phyloP scores from a whole-genome alignment of 2,888 invertebrate genomes.

The Drosophila fungiperda region DNA sequence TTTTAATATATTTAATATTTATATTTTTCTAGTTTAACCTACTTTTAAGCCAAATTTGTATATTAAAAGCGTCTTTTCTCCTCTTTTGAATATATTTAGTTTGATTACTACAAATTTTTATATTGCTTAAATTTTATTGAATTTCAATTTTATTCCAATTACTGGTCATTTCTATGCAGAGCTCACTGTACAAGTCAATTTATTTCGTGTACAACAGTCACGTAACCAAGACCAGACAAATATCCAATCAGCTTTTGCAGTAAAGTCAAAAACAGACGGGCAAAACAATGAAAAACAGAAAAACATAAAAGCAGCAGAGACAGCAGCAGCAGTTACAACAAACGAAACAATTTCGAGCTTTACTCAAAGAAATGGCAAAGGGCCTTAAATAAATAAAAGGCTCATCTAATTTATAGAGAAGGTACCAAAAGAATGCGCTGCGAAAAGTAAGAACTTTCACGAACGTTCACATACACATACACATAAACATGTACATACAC shows the following conservation, averaged over 20 bases:
- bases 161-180: neutral
- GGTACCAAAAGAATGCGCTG: constrained; percentile 37
- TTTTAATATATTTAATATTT: neutral
- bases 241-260: constrained; percentile 27
- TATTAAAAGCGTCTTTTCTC: neutral
- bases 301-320: neutral
- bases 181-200: constrained; percentile 10
- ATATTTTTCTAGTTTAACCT: no score
- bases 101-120: neutral
- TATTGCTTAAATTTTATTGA: neutral
- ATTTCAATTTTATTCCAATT: neutral
- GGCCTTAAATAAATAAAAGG: constrained; percentile 73
- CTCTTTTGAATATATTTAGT: neutral
- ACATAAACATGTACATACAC: neutral
- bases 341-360: constrained; percentile 30
- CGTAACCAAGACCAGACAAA: constrained; percentile 47
- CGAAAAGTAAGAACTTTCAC: no score
- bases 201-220: constrained; percentile 44
- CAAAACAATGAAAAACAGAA: constrained; percentile 28
- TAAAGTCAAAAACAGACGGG: constrained; percentile 11
- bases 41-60: neutral
- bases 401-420: constrained; percentile 53
- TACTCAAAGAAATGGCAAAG: constrained; percentile 51
- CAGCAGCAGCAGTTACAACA: constrained; percentile 22
- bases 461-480: no score